Evolutionary conservation across 2,888 invertebrate genomes (phyloP), one percentile per base, ranked within the genome.

Genomic region (Drosophila acutilabella): DNA sequence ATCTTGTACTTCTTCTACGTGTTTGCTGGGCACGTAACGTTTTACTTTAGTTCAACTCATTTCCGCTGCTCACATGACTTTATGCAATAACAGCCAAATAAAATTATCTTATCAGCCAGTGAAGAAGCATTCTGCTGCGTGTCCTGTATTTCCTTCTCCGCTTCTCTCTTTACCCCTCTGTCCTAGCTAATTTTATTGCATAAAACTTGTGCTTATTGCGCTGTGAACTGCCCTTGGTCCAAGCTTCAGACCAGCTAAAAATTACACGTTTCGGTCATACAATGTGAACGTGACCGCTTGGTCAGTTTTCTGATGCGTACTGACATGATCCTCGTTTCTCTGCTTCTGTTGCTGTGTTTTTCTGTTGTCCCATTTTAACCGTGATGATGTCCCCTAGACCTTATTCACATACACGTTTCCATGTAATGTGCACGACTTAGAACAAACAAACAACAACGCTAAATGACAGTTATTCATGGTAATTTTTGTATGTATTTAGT

Each of bases 1-100:
- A 52, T 30, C 14, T 38, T 20, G 18, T 13, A 4, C 18, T 18
- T 4, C 13, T 36, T 36, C 36, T 16, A n/a, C n/a, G 13, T n/a
- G 59, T 42, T 56, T 48, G 42, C n/a, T 47, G 30, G 80, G 61
- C 84, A 84, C 84, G 89, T 89, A 89, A 53, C 86, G 72, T 61
- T 88, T 87, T 88, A 88, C 89, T 77, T 88, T 67, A 80, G 86
- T 71, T 82, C 77, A 88, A 85, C 88, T 85, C 88, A 85, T 85
- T 85, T 89, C 84, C 84, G 80, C 68, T 67, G 67, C 77, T 89
- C 89, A 80, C 88, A 85, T 89, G 88, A 89, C 89, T 89, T 88
- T 89, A 85, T 88, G 80, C 88, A 89, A 89, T 88, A 86, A 89
- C 86, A 72, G 80, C 68, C 83, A 89, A 86, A 86, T 89, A 86